Conservation (phyloP, 2,797 vertebrate genomes). For the Gymnocypris eckloni region DNA sequence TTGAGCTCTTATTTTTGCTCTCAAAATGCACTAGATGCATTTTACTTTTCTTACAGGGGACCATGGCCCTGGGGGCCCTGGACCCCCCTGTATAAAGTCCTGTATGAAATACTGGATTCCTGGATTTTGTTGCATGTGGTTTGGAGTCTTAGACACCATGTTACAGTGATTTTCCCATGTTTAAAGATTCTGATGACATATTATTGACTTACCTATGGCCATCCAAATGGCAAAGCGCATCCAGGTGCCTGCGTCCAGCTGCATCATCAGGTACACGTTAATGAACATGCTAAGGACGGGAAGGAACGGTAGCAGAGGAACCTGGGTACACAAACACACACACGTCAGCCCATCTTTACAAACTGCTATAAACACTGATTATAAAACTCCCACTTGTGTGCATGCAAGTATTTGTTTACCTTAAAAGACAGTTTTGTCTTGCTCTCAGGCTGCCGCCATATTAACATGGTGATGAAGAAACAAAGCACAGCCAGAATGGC, state of each 20-base stretch:
- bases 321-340: slow-evolving; percentile 73
- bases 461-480: slow-evolving; percentile 74
- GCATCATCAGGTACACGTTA: slow-evolving; percentile 98
- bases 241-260: slow-evolving; percentile 91
- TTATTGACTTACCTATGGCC: slow-evolving; percentile 79
- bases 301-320: slow-evolving; percentile 89
- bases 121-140: too few species aligned
- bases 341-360: background rate
- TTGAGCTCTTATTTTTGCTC: too few species aligned
- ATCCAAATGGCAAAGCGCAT: slow-evolving; percentile 93
- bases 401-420: slow-evolving; percentile 70
- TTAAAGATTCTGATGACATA: too few species aligned
- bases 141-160: too few species aligned
- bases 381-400: background rate
- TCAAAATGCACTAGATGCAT: too few species aligned
- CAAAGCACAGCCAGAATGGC: slow-evolving; percentile 62
- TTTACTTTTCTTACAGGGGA: too few species aligned
- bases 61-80: too few species aligned
- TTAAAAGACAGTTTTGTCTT: slow-evolving; percentile 93
- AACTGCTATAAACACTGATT: background rate
- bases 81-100: too few species aligned
- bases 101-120: too few species aligned
- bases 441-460: slow-evolving; percentile 93
- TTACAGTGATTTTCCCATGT: too few species aligned
- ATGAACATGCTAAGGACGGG: slow-evolving; percentile 93